These are phyloP conservation scores for Nyleta sp. DNA, from an alignment of 2,888 invertebrate species.

Conservation along the genomic window DNA sequence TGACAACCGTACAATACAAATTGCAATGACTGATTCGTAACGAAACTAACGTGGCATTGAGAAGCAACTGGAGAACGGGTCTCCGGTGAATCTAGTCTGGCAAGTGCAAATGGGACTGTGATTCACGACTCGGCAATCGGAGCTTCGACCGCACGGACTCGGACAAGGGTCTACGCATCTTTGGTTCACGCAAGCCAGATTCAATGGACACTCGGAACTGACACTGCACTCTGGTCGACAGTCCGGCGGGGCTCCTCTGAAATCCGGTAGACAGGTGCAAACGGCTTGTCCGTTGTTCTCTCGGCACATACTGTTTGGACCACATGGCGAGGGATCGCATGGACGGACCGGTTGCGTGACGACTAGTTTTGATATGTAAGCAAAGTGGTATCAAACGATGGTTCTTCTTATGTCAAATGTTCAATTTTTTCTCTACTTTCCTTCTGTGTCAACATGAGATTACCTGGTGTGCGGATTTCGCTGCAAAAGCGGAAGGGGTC, in stretches of 20 bases:
- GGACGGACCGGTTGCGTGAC: conserved; percentile 79
- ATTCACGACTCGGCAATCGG: conserved; percentile 90
- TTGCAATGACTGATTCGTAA: too few relatives aligned
- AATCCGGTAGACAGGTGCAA: conserved; percentile 86
- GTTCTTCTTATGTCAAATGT: not conserved
- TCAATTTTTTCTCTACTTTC: not conserved
- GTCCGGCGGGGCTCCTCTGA: conserved; percentile 86
- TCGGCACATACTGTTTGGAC: conserved; percentile 87
- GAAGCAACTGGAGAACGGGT: conserved; percentile 82
- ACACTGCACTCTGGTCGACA: conserved; percentile 85
- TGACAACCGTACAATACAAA: too few relatives aligned
- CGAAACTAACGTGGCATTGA: conserved; percentile 28
- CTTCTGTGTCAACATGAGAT: not conserved
- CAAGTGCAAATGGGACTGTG: conserved; percentile 92
- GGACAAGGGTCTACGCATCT: conserved; percentile 86
- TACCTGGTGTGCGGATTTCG: conserved; percentile 28
- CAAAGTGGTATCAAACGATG: not conserved
- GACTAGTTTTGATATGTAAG: not conserved
- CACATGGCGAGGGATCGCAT: conserved; percentile 87
- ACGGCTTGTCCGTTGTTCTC: conserved; percentile 86
- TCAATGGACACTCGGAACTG: conserved; percentile 89
- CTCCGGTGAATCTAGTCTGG: conserved; percentile 83
- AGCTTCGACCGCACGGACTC: conserved; percentile 87
- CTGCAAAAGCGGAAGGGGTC: conserved; percentile 84
- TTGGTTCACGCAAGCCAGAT: conserved; percentile 89